phyloP scores from a whole-genome alignment of 2,113 vertebrate genomes.

The Gadus chalcogrammus region DNA sequence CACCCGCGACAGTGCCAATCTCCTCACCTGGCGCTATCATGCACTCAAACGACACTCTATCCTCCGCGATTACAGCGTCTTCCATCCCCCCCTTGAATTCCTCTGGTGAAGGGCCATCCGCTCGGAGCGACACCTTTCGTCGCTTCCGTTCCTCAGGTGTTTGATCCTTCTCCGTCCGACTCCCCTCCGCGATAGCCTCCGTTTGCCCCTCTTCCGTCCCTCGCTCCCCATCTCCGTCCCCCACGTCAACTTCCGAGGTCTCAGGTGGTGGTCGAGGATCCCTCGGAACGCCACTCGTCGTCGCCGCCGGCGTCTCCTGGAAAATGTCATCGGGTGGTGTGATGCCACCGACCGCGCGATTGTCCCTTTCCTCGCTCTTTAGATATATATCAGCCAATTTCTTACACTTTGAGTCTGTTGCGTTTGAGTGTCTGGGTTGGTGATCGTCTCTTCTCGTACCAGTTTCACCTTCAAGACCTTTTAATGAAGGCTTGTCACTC shows the following conservation, averaged over 20 bases:
- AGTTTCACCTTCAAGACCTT: slow-evolving; percentile 11
- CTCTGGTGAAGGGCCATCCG: slow-evolving; percentile 38
- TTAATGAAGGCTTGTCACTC: neutral
- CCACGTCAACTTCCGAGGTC: slow-evolving; percentile 29
- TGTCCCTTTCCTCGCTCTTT: no score
- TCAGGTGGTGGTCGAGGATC: slow-evolving; percentile 35
- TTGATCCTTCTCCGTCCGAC: slow-evolving; percentile 48
- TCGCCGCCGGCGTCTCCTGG: no score
- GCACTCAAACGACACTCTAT: slow-evolving; percentile 19
- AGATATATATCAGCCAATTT: no score
- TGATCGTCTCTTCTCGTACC: slow-evolving; percentile 3
- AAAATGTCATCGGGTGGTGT: no score
- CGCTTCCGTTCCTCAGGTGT: slow-evolving; percentile 35
- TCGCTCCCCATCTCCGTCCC: slow-evolving; percentile 35
- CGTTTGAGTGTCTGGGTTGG: no score
- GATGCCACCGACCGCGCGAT: no score
- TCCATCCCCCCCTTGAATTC: slow-evolving; percentile 44
- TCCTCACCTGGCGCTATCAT: slow-evolving; percentile 27
- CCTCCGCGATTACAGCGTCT: slow-evolving; percentile 33
- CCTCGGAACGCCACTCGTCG: slow-evolving; percentile 27
- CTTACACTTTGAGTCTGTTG: no score
- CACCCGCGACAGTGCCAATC: slow-evolving; percentile 31
- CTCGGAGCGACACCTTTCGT: slow-evolving; percentile 46
- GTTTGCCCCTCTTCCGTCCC: slow-evolving; percentile 41
- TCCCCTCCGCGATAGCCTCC: slow-evolving; percentile 15